Percentiles rank a stretch among this genome's conserved stretches.
These are phyloP conservation scores for Thelaira solivaga DNA, from an alignment of 2,888 invertebrate genomes.

Conservation along the genomic window DNA sequence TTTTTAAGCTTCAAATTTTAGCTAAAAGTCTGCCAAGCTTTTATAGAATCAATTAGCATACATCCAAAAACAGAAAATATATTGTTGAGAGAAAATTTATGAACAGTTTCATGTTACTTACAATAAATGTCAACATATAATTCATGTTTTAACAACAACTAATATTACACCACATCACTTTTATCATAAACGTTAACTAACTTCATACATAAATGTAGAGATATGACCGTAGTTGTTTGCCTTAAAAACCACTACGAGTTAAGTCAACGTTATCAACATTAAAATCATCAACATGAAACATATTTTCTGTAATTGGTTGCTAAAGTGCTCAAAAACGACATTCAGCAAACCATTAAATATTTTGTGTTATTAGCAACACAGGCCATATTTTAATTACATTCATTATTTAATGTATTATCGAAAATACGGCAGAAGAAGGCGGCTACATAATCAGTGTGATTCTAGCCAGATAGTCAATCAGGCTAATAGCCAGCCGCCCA, in stretches of 20 bases:
- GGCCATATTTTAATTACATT: slow-evolving; percentile 28
- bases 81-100: not conserved
- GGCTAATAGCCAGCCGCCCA: slow-evolving; percentile 15
- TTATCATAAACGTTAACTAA: slow-evolving; percentile 38
- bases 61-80: not conserved
- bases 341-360: slow-evolving; percentile 11
- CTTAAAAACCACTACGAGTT: not conserved
- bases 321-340: not conserved
- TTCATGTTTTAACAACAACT: slow-evolving; percentile 60
- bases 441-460: slow-evolving; percentile 52
- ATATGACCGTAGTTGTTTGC: not conserved
- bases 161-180: slow-evolving; percentile 50
- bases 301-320: slow-evolving; percentile 9
- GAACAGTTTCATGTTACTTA: slow-evolving; percentile 5
- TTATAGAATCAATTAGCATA: too few species aligned
- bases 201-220: too few species aligned
- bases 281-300: not conserved
- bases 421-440: slow-evolving; percentile 33
- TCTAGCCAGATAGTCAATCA: slow-evolving; percentile 37
- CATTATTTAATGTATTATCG: too few species aligned
- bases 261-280: not conserved
- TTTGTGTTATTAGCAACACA: not conserved
- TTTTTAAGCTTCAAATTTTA: too few species aligned
- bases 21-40: too few species aligned
- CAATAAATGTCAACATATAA: slow-evolving; percentile 43